Base-by-base conservation (phyloP, 2,113 vertebrate genomes). In the Rafetus swinhoei region DNA sequence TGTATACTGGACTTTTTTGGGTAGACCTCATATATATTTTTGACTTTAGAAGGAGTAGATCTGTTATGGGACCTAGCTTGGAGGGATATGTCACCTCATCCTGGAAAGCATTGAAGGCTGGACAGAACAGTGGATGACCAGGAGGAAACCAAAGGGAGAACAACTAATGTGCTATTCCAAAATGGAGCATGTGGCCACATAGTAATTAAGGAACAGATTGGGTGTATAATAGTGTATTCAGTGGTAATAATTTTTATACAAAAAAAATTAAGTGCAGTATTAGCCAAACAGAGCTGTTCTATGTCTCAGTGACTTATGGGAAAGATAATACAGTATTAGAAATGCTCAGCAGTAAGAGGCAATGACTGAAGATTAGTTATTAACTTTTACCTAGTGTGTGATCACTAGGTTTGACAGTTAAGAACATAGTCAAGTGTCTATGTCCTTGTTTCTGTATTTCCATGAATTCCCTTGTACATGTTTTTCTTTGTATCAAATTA, bases 221-320 rank as follows among this genome's bases (percentile, higher is more conserved):
- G 22, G 22, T 4, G 5, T 69, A 69, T 69, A 35, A 69, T 69
- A 35, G 32, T 35, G n/a, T 9, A 76, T 76, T 76, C 22, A 76
- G 7, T 50, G 39, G 10, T 12, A 14, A 0, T 13, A 56, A 32
- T 53, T 86, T 90, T 86, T 90, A 6, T 45, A 45, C 45, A 45
- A 45, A 45, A 45, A 45, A 45, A 45, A 45, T 45, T 45, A 59
- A 82, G 32, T 82, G 6, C 79, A 11, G 19, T n/a, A 76, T 45
- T 7, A 76, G 11, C 39, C 87, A 76, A 80, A 80, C 50, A 72
- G 55, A 9, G 22, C 74, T 60, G 53, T 57, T 25, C 29, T 76
- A 14, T 76, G 59, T 13, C 77, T 83, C 1, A 0, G 2, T 57
- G 50, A 2, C 18, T 82, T 1, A 0, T 74, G 62, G 62, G 13